These are phyloP conservation scores for Rana temporaria DNA, from an alignment of 2,113 vertebrate genomes.

Conservation along the genomic window DNA sequence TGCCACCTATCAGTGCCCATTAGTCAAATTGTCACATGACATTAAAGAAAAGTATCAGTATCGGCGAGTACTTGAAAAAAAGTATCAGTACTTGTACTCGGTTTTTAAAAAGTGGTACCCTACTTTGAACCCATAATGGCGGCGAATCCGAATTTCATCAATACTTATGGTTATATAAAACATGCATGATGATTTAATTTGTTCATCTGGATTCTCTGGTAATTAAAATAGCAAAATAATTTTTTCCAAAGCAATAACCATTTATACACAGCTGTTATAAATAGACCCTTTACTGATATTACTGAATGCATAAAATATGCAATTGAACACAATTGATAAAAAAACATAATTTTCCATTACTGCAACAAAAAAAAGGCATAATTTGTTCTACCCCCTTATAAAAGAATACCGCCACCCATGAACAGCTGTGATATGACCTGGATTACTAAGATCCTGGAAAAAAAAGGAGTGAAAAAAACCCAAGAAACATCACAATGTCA, in stretches of 20 bases:
- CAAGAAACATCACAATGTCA: constrained; percentile 54
- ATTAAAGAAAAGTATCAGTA: no score
- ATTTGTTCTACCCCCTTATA: constrained; percentile 29
- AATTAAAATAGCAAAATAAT: constrained; percentile 5
- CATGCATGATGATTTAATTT: neutral
- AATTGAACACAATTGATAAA: constrained; percentile 18
- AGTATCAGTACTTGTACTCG: no score
- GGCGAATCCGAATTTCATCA: no score
- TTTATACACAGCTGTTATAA: constrained; percentile 18
- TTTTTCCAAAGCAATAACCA: neutral
- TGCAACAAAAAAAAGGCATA: constrained; percentile 26
- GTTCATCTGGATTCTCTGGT: neutral
- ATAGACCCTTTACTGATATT: neutral
- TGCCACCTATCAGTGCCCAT: no score
- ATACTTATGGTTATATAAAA: no score
- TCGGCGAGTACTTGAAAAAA: no score
- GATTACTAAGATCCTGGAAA: constrained; percentile 37
- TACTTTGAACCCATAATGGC: no score
- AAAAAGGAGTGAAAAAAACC: constrained; percentile 4
- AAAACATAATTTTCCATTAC: constrained; percentile 13
- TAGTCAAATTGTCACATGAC: no score
- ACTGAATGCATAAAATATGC: constrained; percentile 22
- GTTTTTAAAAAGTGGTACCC: no score
- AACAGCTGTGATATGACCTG: constrained; percentile 46
- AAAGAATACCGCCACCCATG: constrained; percentile 39